Base-by-base conservation (phyloP, 2,888 invertebrate species). In the Pyralis farinalis region DNA sequence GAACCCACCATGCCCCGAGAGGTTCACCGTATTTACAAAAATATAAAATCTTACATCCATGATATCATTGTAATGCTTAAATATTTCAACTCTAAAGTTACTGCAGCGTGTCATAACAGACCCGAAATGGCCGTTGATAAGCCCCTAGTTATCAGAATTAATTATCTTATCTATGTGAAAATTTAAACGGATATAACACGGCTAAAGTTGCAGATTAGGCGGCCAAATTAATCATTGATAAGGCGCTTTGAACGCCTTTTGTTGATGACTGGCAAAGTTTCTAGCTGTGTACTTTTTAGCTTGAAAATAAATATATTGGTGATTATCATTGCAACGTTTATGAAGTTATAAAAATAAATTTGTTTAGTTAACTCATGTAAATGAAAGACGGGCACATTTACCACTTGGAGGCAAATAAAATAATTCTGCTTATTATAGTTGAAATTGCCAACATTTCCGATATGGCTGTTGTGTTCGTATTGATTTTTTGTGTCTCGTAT, bases 161-260 rank as follows among this genome's bases (percentile, higher is more conserved):
- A 54, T 63, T 80, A 81, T 84, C 83, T 86, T 81, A 86, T 85
- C 85, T 67, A 46, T 53, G 62, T 67, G 61, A 70, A 69, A 79
- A 79, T 78, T n/a, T 77, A 68, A 71, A 76, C 65, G 68, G 71
- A 76, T 70, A 66, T 68, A 68, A 70, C 65, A 64, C 58, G 62
- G 60, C 59, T 65, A 58, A 63, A 64, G 59, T 61, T 55, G 62
- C 63, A 67, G 73, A 79, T 78, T 78, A 71, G 67, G 61, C 51
- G 62, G 63, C 68, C 64, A 78, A 76, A 79, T 80, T 79, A 78
- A 79, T 77, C 70, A 75, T 59, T 72, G 72, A 78, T 76, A 76
- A 67, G 54, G 28, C 33, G 33, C 20, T 16, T 16, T 33, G 33
- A 39, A 39, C 33, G 32, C 20, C 38, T 27, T 39, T 39, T 39